Conservation (phyloP, 2,113 vertebrate genomes). For the Arothron firmamentum region DNA sequence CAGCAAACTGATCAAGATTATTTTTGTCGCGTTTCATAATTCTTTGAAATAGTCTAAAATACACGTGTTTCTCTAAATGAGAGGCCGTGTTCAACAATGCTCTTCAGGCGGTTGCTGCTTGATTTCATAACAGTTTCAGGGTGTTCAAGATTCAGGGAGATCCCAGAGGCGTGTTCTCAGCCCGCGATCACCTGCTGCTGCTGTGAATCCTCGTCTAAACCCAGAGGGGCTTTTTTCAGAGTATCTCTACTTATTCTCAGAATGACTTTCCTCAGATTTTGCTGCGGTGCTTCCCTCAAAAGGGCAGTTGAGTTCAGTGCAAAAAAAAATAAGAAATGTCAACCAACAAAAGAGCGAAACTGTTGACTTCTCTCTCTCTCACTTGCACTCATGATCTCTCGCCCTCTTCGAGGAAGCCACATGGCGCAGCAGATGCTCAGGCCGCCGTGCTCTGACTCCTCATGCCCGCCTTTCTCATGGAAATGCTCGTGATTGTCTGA, state of each 20-base stretch:
- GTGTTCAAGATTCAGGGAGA: constrained; percentile 8
- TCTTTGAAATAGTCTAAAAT: no score
- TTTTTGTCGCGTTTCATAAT: neutral
- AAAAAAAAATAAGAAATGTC: neutral
- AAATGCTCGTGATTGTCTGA: constrained; percentile 65
- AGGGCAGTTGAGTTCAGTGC: neutral
- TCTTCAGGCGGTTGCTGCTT: neutral
- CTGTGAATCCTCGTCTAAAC: neutral
- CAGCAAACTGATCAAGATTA: neutral
- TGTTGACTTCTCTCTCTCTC: neutral
- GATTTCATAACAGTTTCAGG: no score
- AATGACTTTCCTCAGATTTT: neutral
- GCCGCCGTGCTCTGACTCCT: constrained; percentile 56
- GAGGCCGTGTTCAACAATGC: neutral
- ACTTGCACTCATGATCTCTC: constrained; percentile 1
- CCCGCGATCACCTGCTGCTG: constrained; percentile 42
- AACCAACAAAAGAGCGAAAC: constrained; percentile 4
- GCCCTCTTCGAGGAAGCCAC: constrained; percentile 22
- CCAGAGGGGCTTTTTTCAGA: neutral
- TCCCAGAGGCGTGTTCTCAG: constrained; percentile 3
- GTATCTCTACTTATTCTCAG: no score
- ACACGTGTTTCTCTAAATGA: neutral
- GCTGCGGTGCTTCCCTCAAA: neutral
- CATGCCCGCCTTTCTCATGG: constrained; percentile 69
- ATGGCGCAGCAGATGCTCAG: constrained; percentile 70